These are phyloP conservation scores for Carcharodon carcharias DNA, from an alignment of 2,797 vertebrate genomes.

Conservation along the genomic window DNA sequence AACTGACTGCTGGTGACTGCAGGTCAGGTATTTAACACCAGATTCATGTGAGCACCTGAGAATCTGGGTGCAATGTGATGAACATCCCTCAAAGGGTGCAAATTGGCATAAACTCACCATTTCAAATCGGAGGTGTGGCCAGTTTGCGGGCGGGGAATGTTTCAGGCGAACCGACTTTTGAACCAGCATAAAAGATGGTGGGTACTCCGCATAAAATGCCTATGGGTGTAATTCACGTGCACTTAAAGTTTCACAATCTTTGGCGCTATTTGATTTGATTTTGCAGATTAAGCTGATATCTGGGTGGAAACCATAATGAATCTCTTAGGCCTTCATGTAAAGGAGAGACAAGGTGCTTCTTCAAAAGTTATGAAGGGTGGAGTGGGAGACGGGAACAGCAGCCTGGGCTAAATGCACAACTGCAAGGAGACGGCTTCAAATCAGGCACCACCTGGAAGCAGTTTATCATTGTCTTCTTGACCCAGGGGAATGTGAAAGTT, in stretches of 20 bases:
- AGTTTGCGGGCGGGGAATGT: not conserved
- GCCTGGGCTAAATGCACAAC: not conserved
- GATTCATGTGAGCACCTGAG: not conserved
- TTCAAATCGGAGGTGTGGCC: no score
- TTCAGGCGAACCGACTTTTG: not conserved
- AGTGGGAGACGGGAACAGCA: not conserved
- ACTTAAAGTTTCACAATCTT: not conserved
- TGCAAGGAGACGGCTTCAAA: not conserved
- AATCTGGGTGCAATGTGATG: not conserved
- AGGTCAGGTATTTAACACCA: not conserved
- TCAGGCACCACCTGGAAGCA: not conserved
- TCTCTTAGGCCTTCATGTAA: not conserved
- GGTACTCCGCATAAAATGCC: not conserved
- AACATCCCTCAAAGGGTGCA: not conserved
- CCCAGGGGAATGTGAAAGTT: not conserved
- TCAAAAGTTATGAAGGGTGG: not conserved
- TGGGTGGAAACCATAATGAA: not conserved
- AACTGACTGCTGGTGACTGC: not conserved
- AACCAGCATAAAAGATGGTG: not conserved
- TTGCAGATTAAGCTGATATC: not conserved
- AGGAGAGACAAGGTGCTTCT: not conserved
- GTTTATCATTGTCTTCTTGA: not conserved
- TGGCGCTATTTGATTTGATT: not conserved
- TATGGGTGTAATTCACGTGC: not conserved
- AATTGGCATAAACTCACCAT: no score